Base-by-base conservation (phyloP, 2,888 invertebrate genomes). In the Danaus chrysippus region DNA sequence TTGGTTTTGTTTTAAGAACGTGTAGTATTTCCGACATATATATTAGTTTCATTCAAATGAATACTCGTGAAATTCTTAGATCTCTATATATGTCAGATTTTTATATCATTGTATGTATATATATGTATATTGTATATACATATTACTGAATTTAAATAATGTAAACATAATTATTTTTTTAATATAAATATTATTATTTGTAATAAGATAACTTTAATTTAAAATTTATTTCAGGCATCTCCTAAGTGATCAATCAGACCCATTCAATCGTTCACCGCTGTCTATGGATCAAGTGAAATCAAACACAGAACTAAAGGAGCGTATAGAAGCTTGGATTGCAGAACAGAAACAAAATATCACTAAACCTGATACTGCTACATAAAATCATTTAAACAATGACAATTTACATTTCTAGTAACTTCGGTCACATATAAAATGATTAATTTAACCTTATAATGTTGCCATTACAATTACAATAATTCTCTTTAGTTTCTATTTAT, bases 221-320 rank as follows among this genome's bases (percentile, higher is more conserved):
- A 41, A 49, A 23, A 44, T 65, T 23, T 63, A 19, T 85, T 91
- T 64, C 84, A 95, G 96, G 70, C 97, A 97, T 85, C 91, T 96
- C 68, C 87, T 95, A 64, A 98, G 98, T 78, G 98, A 99, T 84
- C 98, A 98, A 82, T 95, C 96, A 0, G 98, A 99, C 87, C 98
- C 98, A 0, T 99, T 99, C 84, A 99, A 98, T 88, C 93, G 98
- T 44, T 95, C 96, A 10, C 97, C 98, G 0, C 92, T 99, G 13
- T 96, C 97, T 0, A 97, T 99, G 97, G 97, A 98, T 77, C 96
- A 96, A 93, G 94, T 99, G 0, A 94, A 93, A 76, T 94, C 97
- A 0, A 94, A 97, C 79, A 92, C 87, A 0, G 95, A 96, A 68
- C 92, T 98, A 13, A 95, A 94, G 74, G 86, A 88, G n/a, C 93